Evolutionary conservation across 2,113 vertebrate species (phyloP).

Genomic region (Clarias batrachus): DNA sequence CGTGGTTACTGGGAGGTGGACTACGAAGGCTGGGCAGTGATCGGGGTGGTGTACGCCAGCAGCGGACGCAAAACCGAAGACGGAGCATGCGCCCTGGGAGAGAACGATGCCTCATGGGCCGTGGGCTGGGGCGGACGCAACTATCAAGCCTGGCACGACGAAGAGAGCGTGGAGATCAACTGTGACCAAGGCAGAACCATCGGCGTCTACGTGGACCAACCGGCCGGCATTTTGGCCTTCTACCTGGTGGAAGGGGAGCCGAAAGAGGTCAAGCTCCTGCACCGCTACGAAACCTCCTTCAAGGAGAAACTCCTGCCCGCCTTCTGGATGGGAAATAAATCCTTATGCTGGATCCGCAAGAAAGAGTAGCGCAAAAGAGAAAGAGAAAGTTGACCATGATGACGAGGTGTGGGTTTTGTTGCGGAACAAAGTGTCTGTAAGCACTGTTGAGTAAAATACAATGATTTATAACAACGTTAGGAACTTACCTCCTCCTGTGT

Average conservation of each 20-base stretch:
- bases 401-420: no score
- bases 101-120: slow-evolving; percentile 73
- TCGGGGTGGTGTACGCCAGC: slow-evolving; percentile 63
- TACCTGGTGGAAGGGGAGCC: slow-evolving; percentile 60
- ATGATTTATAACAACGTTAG: not conserved
- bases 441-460: not conserved
- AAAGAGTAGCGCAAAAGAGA: slow-evolving; percentile 53
- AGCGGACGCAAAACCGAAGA: slow-evolving; percentile 62
- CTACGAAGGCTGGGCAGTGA: slow-evolving; percentile 74
- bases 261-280: slow-evolving; percentile 64
- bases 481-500: not conserved
- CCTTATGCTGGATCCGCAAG: slow-evolving; percentile 64
- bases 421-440: not conserved
- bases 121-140: slow-evolving; percentile 71
- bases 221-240: slow-evolving; percentile 72
- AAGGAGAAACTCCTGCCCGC: slow-evolving; percentile 66
- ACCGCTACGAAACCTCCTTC: slow-evolving; percentile 62
- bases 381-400: not conserved
- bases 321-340: slow-evolving; percentile 74
- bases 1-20: slow-evolving; percentile 77
- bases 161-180: slow-evolving; percentile 62
- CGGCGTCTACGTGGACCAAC: slow-evolving; percentile 73
- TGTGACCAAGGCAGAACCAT: slow-evolving; percentile 51
- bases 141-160: slow-evolving; percentile 74
- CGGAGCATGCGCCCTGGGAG: slow-evolving; percentile 68